A percentile compares a stretch with the other conserved stretches of the same genome.
These are phyloP conservation scores for Drosophila pseudoananassae DNA, from an alignment of 1,140 invertebrate species.

Conservation along the genomic window DNA sequence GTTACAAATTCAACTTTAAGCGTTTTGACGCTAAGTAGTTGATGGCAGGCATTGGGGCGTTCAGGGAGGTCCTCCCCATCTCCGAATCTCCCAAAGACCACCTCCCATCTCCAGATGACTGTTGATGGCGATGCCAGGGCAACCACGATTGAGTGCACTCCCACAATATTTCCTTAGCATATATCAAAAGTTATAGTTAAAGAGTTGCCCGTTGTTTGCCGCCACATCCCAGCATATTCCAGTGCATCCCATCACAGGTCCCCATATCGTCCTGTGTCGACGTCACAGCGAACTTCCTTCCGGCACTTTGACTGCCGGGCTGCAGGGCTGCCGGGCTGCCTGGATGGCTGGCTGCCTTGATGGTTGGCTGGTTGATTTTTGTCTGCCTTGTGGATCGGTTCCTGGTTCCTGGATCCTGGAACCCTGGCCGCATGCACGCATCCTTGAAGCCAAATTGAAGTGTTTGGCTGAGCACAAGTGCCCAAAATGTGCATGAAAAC, in stretches of 20 bases:
- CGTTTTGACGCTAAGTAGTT: conserved; percentile 82
- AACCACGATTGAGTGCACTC: conserved; percentile 75
- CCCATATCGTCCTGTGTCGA: conserved; percentile 31
- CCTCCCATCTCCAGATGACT: conserved; percentile 1
- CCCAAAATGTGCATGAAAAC: conserved; percentile 80
- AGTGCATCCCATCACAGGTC: conserved; percentile 4
- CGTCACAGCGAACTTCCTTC: conserved; percentile 57
- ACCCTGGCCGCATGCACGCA: conserved; percentile 40
- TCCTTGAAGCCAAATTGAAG: conserved; percentile 78
- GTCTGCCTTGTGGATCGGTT: conserved; percentile 37
- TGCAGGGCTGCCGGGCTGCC: conserved; percentile 9
- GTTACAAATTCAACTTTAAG: conserved; percentile 82
- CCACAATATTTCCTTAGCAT: conserved; percentile 78
- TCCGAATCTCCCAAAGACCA: not conserved
- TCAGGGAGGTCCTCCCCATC: not conserved
- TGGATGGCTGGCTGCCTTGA: conserved; percentile 19
- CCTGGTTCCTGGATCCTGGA: conserved; percentile 11
- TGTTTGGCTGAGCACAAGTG: conserved; percentile 77
- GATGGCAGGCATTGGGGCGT: conserved; percentile 41
- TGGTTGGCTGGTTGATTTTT: conserved; percentile 54
- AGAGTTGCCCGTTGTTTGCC: conserved; percentile 67
- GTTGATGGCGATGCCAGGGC: conserved; percentile 39
- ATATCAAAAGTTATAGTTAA: conserved; percentile 83
- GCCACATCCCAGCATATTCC: conserved; percentile 16
- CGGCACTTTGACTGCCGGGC: conserved; percentile 61